Percentiles rank a stretch among this genome's conserved stretches.
Evolutionary conservation across 1,140 invertebrate species (phyloP).

Genomic region (Pogonomyrmex californicus): DNA sequence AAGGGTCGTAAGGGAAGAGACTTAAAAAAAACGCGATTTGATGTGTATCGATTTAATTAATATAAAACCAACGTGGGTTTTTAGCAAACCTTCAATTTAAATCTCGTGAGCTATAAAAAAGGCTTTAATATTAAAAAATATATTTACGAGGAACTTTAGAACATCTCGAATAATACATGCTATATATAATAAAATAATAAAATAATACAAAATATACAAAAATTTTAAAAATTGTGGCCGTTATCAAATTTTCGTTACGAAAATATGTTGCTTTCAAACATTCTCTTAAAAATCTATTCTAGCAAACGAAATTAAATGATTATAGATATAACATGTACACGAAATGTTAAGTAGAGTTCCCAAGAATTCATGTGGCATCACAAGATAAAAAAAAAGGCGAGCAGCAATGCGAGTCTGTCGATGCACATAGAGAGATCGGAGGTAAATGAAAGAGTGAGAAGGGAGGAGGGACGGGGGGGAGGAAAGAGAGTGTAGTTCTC

Average conservation of each 20-base stretch:
- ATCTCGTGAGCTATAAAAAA: not conserved
- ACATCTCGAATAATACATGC: not conserved
- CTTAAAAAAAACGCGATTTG: slow-evolving; percentile 39
- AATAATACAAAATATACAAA: not conserved
- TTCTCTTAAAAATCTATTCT: not conserved
- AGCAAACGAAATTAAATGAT: not conserved
- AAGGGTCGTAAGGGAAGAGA: slow-evolving; percentile 4
- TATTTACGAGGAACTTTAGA: not conserved
- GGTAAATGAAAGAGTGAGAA: not conserved
- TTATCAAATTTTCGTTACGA: not conserved
- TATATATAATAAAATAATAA: too few relatives aligned
- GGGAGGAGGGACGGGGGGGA: not conserved
- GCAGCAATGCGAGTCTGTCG: slow-evolving; percentile 37
- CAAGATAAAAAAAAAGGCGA: slow-evolving; percentile 41
- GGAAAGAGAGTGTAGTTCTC: not conserved
- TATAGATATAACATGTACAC: not conserved
- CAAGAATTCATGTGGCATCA: slow-evolving; percentile 17
- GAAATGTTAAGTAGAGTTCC: slow-evolving; percentile 44
- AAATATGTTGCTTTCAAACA: not conserved
- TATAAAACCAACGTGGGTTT: not conserved
- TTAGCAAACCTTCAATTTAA: not conserved
- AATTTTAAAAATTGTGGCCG: not conserved
- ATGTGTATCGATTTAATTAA: slow-evolving; percentile 52
- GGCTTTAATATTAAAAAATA: not conserved
- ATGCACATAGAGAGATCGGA: not conserved